Base-by-base conservation (phyloP, 1,140 invertebrate species). In the Zaprionus kolodkinae region DNA sequence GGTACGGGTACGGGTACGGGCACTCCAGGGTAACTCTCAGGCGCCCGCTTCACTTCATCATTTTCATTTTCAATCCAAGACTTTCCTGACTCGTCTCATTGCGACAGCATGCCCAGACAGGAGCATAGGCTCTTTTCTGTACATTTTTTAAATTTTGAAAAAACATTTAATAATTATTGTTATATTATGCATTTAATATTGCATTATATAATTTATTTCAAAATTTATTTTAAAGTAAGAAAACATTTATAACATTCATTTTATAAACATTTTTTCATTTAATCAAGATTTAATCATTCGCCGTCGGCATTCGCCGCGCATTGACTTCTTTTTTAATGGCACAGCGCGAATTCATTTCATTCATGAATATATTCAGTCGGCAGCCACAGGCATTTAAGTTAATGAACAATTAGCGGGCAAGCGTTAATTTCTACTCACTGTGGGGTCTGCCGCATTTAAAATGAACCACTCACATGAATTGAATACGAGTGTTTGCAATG, bases 321-420 rank as follows among this genome's bases (percentile, higher is more conserved):
- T 65, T 57, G 17, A 36, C 33, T 25, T 21, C 10, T 10, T 35
- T 52, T 33, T 36, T 1, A 30, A 35, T 48, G 5, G 15, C 12
- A 13, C 54, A 15, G 6, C 36, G 27, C 9, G 6, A 10, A 38
- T 40, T 11, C 17, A 48, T 72, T 48, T 15, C 11, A 43, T 63
- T 66, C 72, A 64, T 81, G 75, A 52, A 69, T 76, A 74, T 85
- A 77, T 36, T 73, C 17, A 6, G 43, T 60, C 48, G 50, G 66
- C 62, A 76, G 21, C 11, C 62, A 59, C 57, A 65, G 54, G 12
- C 69, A 35, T 17, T 72, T 17, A 57, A 67, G 59, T 76, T 60
- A 89, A 76, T 84, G 61, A 71, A n/a, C 80, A 87, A 87, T 87
- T 87, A 84, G 77, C 67, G 60, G 45, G 60, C 76, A 72, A 73